Base-by-base conservation (phyloP, 2,113 vertebrate genomes). In the Dolichallabes microphthalmus region DNA sequence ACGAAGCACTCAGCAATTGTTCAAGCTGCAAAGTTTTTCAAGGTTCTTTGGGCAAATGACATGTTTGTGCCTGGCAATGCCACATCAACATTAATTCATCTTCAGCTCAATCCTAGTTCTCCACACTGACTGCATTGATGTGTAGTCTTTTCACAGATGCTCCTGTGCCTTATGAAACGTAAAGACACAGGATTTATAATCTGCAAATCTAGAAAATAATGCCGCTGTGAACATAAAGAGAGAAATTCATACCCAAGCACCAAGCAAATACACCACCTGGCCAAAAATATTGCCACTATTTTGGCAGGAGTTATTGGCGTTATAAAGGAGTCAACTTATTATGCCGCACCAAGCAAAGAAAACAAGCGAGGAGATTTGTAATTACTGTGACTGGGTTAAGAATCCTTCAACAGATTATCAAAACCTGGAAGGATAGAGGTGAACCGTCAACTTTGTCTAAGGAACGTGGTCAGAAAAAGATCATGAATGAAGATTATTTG, bases 31-130 rank as follows among this genome's bases (percentile, higher is more conserved):
- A 12, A 55, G 12, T 27, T 85, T 85, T 77, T 52, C 55, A n/a
- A 63, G 71, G 32, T 61, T 50, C 27, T 57, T 25, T 9, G 27
- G 52, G 50, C 20, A 19, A 77, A 77, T 6, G 57, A 15, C 82
- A 52, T 27, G 30, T 74, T 76, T 84, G 58, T 75, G 71, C 35
- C 39, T 50, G 32, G 25, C 19, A 3, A 75, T 53, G 82, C 19
- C 82, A 84, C n/a, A n/a, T 71, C 58, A 58, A 77, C 50, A 61
- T 64, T 55, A 15, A 35, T 66, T 81, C 60, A 11, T 74, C 15
- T 61, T 71, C 68, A 60, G 27, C n/a, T 57, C 22, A 45, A 35
- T 20, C 55, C 27, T 5, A 39, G 25, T 79, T 60, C 30, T 32
- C 25, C n/a, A 55, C 52, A 9, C 5, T 30, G 74, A 20, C 75